These are phyloP conservation scores for Acanthococcus lagerstroemiae DNA, from an alignment of 2,888 invertebrate species.

Conservation along the genomic window DNA sequence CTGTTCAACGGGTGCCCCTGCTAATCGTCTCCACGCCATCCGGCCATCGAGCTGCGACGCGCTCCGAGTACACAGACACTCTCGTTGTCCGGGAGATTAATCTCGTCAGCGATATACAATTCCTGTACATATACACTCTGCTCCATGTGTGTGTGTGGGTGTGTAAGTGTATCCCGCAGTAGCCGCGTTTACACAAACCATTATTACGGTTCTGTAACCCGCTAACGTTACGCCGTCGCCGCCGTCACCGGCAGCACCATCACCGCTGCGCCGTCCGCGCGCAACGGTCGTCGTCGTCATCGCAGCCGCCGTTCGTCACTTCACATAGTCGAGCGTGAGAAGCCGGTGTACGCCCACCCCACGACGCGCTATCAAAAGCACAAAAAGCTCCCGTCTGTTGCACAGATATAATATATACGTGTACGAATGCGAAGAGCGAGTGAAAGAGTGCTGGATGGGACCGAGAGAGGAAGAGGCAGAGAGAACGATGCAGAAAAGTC, in stretches of 20 bases:
- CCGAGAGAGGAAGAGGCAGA: not conserved
- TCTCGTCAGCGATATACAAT: constrained; percentile 23
- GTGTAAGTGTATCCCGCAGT: constrained; percentile 1
- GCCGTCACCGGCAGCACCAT: too few species aligned
- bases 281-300: not conserved
- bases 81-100: constrained; percentile 24
- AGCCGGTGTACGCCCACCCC: not conserved
- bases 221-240: not conserved
- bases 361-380: constrained; percentile 9
- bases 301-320: not conserved
- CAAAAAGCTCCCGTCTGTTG: constrained; percentile 6
- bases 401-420: too few species aligned
- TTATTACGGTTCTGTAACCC: constrained; percentile 16
- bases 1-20: constrained; percentile 5
- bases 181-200: constrained; percentile 26
- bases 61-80: not conserved
- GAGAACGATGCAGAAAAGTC: constrained; percentile 1
- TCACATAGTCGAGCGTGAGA: not conserved
- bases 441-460: too few species aligned
- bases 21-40: not conserved
- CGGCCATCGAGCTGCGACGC: not conserved
- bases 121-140: too few species aligned
- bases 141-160: too few species aligned
- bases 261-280: constrained; percentile 1
- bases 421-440: too few species aligned